Percentiles rank a stretch among this genome's conserved stretches.
Conservation (phyloP, 2,888 invertebrate genomes). For the Amiota communis region DNA sequence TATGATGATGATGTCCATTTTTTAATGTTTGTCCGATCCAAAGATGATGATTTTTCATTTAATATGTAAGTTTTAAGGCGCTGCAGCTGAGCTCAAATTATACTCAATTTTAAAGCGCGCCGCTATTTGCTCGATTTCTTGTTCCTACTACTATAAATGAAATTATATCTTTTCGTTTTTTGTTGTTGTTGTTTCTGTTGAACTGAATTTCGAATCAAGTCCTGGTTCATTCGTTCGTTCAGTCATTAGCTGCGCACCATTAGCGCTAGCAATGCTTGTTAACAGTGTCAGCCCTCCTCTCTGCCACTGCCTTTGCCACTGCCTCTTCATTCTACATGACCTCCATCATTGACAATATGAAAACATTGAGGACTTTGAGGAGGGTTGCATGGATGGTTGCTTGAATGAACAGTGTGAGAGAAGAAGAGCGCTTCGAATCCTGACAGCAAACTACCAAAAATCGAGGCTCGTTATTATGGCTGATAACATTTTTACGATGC, state of each 20-base stretch:
- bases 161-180: not conserved
- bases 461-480: constrained; percentile 67
- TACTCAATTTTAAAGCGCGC: not conserved
- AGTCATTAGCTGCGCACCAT: constrained; percentile 68
- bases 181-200: not conserved
- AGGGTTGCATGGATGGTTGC: too few species aligned
- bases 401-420: constrained; percentile 31
- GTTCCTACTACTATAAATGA: constrained; percentile 12
- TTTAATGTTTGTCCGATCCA: too few species aligned
- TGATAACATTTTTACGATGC: constrained; percentile 69
- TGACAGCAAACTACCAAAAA: constrained; percentile 45
- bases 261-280: constrained; percentile 58
- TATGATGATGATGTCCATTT: too few species aligned
- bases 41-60: not conserved
- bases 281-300: constrained; percentile 35
- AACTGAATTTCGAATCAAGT: not conserved
- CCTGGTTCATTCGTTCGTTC: constrained; percentile 33
- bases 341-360: too few species aligned
- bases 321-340: not conserved
- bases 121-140: not conserved
- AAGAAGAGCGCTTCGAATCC: constrained; percentile 25
- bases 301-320: not conserved
- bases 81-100: constrained; percentile 1
- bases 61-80: not conserved
- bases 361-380: too few species aligned